These are phyloP conservation scores for Drosophila biarmipes DNA, from an alignment of 1,140 invertebrate genomes.

Conservation along the genomic window DNA sequence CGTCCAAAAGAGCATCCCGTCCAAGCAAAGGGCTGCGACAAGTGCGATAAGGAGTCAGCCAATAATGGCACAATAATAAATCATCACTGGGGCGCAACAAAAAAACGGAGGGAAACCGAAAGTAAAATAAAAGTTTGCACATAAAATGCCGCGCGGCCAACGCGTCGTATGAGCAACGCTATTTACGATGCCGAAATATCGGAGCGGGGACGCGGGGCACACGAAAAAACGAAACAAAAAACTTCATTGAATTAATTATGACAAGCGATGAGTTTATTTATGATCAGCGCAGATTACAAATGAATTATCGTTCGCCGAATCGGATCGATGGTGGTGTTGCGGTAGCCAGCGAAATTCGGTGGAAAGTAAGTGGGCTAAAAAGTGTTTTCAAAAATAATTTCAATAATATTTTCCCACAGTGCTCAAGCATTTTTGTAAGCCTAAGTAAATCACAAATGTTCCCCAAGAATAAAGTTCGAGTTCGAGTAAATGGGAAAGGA, in stretches of 20 bases:
- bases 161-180: conserved; percentile 21
- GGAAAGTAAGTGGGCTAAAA: neutral
- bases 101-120: neutral
- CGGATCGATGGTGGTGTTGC: conserved; percentile 12
- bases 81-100: conserved; percentile 27
- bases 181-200: conserved; percentile 36
- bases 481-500: too few species aligned
- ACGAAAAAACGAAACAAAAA: conserved; percentile 16
- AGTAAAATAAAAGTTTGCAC: conserved; percentile 24
- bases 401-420: too few species aligned
- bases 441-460: too few species aligned
- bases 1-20: conserved; percentile 22
- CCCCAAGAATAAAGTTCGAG: too few species aligned
- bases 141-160: conserved; percentile 15
- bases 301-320: conserved; percentile 37
- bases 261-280: conserved; percentile 75
- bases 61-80: conserved; percentile 70
- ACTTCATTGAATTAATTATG: conserved; percentile 78
- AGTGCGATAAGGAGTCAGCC: conserved; percentile 49
- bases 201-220: neutral
- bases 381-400: too few species aligned
- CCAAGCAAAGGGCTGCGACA: conserved; percentile 28
- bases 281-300: conserved; percentile 66
- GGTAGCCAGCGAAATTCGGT: conserved; percentile 7
- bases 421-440: too few species aligned